Percentiles rank a stretch among this genome's conserved stretches.
phyloP scores from a whole-genome alignment of 2,797 vertebrate species.

The Poeciliopsis gracilis region DNA sequence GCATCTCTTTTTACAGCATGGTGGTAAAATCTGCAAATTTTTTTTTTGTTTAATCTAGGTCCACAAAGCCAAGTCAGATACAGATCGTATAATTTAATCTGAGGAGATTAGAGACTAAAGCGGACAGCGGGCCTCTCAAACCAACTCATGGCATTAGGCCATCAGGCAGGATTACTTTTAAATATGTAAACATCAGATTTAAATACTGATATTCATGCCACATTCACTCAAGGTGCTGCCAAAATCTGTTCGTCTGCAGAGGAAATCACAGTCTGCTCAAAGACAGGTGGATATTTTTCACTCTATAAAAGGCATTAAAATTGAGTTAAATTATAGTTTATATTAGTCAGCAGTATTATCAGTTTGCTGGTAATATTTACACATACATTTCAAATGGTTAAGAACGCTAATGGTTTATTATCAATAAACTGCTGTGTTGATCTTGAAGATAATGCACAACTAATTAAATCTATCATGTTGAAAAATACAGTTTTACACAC shows the following conservation, averaged over 20 bases:
- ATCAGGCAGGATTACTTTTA: slow-evolving; percentile 68
- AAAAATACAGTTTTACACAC: background rate
- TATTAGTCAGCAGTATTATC: slow-evolving; percentile 3
- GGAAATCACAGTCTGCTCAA: slow-evolving; percentile 16
- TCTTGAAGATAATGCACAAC: background rate
- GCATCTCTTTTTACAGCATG: slow-evolving; percentile 22
- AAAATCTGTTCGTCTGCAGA: slow-evolving; percentile 35
- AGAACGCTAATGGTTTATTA: no score
- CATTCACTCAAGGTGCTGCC: slow-evolving; percentile 32
- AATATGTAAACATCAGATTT: slow-evolving; percentile 78
- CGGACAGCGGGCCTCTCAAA: slow-evolving; percentile 64
- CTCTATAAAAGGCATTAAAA: background rate
- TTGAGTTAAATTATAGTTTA: background rate
- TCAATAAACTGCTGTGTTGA: slow-evolving; percentile 1
- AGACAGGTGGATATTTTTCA: background rate
- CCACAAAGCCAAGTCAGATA: slow-evolving; percentile 65
- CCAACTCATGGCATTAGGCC: slow-evolving; percentile 69
- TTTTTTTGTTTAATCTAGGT: slow-evolving; percentile 65
- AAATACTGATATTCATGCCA: slow-evolving; percentile 62
- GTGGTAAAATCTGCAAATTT: slow-evolving; percentile 40
- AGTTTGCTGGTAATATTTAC: no score
- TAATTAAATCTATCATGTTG: background rate
- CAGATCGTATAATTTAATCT: slow-evolving; percentile 83
- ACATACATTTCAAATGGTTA: no score
- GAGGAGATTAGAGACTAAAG: slow-evolving; percentile 74